Percentiles rank a stretch among this genome's conserved stretches.
phyloP scores from a whole-genome alignment of 1,140 invertebrate species.

The Bombus pyrosoma region DNA sequence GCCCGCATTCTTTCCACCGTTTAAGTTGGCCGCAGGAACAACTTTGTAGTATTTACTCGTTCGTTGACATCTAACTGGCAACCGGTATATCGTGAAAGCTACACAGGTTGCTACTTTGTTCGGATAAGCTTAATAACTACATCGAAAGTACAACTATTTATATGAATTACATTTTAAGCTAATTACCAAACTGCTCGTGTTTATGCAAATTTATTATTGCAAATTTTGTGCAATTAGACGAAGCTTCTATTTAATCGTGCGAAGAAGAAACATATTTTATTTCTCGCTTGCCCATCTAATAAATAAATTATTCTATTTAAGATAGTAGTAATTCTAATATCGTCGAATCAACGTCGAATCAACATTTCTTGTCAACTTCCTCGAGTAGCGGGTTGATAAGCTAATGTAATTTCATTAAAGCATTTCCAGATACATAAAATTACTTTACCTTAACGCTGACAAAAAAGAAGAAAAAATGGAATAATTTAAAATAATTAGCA shows the following conservation, averaged over 20 bases:
- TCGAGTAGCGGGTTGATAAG: neutral
- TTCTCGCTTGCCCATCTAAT: neutral
- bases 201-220: neutral
- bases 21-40: neutral
- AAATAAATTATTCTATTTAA: neutral
- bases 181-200: neutral
- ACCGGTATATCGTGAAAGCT: neutral
- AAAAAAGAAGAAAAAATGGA: too few species aligned
- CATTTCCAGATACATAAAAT: neutral
- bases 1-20: neutral
- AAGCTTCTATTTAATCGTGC: neutral
- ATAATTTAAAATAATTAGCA: neutral
- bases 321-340: neutral
- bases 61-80: slow-evolving; percentile 21
- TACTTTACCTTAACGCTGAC: neutral
- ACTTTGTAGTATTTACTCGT: neutral
- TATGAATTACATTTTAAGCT: neutral
- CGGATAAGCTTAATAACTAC: neutral
- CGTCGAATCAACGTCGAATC: too few species aligned
- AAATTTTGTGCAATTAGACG: neutral
- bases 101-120: neutral
- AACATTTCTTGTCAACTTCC: neutral
- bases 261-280: neutral
- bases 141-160: neutral
- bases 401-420: neutral